These are phyloP conservation scores for Chelonus insularis DNA, from an alignment of 1,140 invertebrate species.

Conservation along the genomic window DNA sequence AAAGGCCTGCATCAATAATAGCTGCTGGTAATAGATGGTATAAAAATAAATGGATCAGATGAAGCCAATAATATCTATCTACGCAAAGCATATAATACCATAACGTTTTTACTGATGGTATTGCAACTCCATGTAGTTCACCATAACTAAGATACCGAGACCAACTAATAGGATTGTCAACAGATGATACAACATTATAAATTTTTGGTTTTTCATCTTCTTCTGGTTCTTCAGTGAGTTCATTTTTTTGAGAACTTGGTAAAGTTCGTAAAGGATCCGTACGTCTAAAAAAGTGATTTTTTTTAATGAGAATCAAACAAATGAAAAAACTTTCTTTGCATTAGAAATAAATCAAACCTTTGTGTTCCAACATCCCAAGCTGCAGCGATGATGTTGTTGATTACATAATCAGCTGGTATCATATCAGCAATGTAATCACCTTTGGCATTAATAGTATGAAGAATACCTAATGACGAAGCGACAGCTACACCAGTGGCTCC, in stretches of 20 bases:
- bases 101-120: constrained; percentile 52
- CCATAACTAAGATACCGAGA: constrained; percentile 59
- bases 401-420: constrained; percentile 84
- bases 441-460: constrained; percentile 72
- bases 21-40: constrained; percentile 55
- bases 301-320: no score
- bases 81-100: constrained; percentile 64
- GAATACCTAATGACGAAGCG: constrained; percentile 72
- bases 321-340: no score
- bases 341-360: no score
- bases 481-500: constrained; percentile 72
- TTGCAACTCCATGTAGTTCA: constrained; percentile 46
- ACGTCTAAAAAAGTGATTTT: no score
- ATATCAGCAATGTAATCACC: constrained; percentile 73
- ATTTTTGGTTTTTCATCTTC: constrained; percentile 50
- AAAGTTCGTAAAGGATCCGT: no score
- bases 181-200: constrained; percentile 66
- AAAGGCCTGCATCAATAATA: constrained; percentile 44
- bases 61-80: constrained; percentile 54
- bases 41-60: constrained; percentile 55
- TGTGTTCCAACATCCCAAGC: constrained; percentile 63
- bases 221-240: neutral
- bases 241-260: no score
- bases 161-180: constrained; percentile 65
- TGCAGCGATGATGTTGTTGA: constrained; percentile 78